These are phyloP conservation scores for Streptopelia turtur DNA, from an alignment of 2,797 vertebrate species.

Conservation along the genomic window DNA sequence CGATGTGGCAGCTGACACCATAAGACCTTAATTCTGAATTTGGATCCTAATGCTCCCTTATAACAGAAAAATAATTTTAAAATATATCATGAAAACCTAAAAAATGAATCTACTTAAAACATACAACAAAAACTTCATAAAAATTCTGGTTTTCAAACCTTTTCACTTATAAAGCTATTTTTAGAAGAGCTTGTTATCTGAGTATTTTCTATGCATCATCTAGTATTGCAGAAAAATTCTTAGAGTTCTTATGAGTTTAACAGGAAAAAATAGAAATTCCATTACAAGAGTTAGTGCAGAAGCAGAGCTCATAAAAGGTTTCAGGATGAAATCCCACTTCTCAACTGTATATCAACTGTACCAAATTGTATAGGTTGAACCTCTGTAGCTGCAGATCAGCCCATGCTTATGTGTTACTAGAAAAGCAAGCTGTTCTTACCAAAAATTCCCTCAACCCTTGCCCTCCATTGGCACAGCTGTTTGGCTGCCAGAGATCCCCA, in stretches of 20 bases:
- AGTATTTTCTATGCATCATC: background rate
- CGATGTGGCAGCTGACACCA: background rate
- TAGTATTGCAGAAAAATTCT: background rate
- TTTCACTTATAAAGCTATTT: background rate
- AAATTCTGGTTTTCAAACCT: background rate
- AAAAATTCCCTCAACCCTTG: background rate
- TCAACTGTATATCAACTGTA: background rate
- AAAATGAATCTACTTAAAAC: background rate
- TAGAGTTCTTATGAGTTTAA: background rate
- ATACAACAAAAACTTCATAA: background rate
- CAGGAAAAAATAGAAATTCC: background rate
- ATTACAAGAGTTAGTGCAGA: background rate
- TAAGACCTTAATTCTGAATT: background rate
- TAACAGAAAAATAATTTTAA: background rate
- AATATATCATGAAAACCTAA: background rate
- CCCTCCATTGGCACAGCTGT: rapidly evolving
- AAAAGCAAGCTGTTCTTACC: background rate
- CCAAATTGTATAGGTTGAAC: background rate
- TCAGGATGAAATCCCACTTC: background rate
- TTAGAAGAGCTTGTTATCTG: background rate
- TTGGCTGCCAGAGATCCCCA: background rate
- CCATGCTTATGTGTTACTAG: background rate
- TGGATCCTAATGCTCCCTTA: background rate
- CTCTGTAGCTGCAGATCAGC: background rate
- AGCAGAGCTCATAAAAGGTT: background rate